These are phyloP conservation scores for Butorides virescens DNA, from an alignment of 2,113 vertebrate genomes.

Conservation along the genomic window DNA sequence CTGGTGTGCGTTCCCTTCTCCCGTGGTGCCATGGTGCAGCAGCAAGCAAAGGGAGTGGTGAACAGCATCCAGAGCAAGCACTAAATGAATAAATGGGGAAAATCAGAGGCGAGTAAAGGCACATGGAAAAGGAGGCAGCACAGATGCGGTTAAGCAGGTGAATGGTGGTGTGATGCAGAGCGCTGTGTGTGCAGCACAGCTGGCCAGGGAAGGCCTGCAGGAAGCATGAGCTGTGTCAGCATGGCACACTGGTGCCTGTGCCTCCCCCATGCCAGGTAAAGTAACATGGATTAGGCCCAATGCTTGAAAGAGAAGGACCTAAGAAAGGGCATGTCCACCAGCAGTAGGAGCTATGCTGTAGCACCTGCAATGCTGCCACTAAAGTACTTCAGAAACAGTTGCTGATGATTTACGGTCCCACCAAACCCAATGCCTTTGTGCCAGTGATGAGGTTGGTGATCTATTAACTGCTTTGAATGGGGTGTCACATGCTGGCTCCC, in stretches of 20 bases:
- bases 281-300: background rate
- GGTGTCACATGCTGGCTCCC: background rate
- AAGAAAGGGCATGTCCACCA: background rate
- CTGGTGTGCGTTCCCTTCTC: background rate
- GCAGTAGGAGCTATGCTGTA: background rate
- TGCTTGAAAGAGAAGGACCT: background rate
- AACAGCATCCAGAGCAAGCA: background rate
- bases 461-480: background rate
- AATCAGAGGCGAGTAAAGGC: background rate
- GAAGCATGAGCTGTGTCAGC: background rate
- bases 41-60: background rate
- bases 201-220: background rate
- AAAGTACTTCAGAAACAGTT: background rate
- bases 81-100: background rate
- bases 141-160: background rate
- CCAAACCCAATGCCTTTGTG: background rate
- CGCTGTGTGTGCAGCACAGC: accelerated
- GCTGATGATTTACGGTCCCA: background rate
- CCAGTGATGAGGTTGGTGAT: background rate
- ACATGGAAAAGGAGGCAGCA: background rate
- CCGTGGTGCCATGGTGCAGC: background rate
- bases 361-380: background rate
- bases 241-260: background rate
- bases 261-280: background rate
- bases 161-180: background rate